Base-by-base conservation (phyloP, 2,797 vertebrate genomes). In the Squalus acanthias region DNA sequence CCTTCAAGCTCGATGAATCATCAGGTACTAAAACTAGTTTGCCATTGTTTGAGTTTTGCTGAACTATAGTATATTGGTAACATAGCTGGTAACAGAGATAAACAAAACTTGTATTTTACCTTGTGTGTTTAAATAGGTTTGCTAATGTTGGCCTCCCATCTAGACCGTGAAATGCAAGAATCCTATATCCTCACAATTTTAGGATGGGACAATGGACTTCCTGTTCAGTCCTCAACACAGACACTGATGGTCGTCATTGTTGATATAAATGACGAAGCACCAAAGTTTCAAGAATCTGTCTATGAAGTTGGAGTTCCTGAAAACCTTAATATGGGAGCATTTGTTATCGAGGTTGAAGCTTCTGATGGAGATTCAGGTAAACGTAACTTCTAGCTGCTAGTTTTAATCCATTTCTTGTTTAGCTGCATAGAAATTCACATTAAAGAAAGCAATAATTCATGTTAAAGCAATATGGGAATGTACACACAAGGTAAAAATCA, bases 331-430 rank as follows among this genome's bases (percentile, higher is more conserved):
- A 98, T 98, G 0, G 98, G 98, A 95, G 97, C 98, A 20, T 97
- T 98, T 22, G 98, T 99, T 50, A 0, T 98, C 97, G 98, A 97
- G 96, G 98, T 99, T 94, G 98, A 98, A 88, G 99, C 99, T 96
- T 96, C 97, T 26, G 99, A 99, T 96, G 95, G 96, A 96, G 99
- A 99, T 97, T 98, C 98, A 98, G 99, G 99, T 99, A 98, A 97
- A 96, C 85, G 26, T 17, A 95, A 4, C 79, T 91, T 91, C 60
- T 8, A n/a, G 57, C 26, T 13, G 60, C 26, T 60, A 92, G 29
- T 92, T 92, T 63, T n/a, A 60, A 63, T n/a, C 26, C 29, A 29
- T 89, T 89, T 33, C 53, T 89, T 89, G 24, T 89, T 53, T 89
- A 60, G 46, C 87, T 60, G 26, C 3, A 89, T 12, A 60, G 87